These are phyloP conservation scores for Zaprionus tsacasi DNA, from an alignment of 1,140 invertebrate species.

Conservation along the genomic window DNA sequence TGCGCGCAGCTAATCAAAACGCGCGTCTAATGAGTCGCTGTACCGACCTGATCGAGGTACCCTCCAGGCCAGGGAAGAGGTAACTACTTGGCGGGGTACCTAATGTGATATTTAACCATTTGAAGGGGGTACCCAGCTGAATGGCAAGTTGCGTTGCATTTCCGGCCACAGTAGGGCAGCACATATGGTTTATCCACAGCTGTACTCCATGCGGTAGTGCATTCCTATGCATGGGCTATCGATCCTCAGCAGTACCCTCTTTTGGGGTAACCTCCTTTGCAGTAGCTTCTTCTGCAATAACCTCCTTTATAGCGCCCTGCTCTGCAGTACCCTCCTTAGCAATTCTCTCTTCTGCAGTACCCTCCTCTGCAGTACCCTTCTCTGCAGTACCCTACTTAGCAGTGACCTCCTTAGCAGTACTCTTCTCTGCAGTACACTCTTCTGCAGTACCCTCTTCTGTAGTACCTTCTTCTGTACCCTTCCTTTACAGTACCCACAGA, in stretches of 20 bases:
- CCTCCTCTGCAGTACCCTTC: not conserved
- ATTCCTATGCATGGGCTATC: no score
- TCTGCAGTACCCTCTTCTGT: not conserved
- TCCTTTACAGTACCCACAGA: no score
- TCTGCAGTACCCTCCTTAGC: not conserved
- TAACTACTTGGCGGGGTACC: not conserved
- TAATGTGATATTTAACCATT: not conserved
- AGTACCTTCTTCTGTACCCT: not conserved
- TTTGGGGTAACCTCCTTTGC: not conserved
- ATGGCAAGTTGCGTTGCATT: no score
- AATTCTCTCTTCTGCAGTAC: not conserved
- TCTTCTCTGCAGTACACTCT: not conserved
- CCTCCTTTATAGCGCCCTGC: no score
- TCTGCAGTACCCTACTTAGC: not conserved
- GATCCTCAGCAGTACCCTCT: no score
- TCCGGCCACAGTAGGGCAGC: no score
- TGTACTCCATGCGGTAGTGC: no score
- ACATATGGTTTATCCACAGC: no score
- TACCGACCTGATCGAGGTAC: slow-evolving; percentile 5
- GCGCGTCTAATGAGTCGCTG: slow-evolving; percentile 28
- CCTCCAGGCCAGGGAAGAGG: not conserved
- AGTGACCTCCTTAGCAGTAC: not conserved
- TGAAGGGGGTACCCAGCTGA: not conserved
- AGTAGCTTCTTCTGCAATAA: not conserved
- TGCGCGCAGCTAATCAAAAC: slow-evolving; percentile 22